Percentiles rank a stretch among this genome's conserved stretches.
Evolutionary conservation across 2,888 invertebrate species (phyloP).

Genomic region (Yponomeuta sedellus): DNA sequence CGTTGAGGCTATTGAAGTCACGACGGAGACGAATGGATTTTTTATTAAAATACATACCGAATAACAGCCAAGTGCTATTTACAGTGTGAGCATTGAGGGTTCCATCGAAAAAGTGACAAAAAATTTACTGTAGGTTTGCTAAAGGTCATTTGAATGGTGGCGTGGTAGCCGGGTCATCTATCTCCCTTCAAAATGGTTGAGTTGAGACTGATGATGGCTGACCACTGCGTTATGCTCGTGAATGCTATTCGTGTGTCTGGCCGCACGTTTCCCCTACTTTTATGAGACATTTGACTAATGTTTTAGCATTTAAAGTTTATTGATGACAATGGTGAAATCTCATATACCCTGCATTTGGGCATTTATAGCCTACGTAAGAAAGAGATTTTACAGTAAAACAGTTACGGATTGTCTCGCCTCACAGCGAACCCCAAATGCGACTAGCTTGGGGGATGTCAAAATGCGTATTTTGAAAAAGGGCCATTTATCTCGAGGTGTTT

Average conservation of each 20-base stretch:
- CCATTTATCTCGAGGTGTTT: slow-evolving; percentile 19
- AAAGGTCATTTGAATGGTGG: too few species aligned
- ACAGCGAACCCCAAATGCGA: slow-evolving; percentile 17
- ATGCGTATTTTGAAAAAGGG: slow-evolving; percentile 27
- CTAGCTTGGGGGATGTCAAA: slow-evolving; percentile 29
- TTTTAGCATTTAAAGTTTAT: too few species aligned
- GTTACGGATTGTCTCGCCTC: not conserved
- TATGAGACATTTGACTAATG: too few species aligned
- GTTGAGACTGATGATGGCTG: too few species aligned
- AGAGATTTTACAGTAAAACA: not conserved
- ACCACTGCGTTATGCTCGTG: too few species aligned
- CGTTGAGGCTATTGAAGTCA: slow-evolving; percentile 30
- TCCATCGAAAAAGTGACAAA: not conserved
- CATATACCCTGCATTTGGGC: too few species aligned
- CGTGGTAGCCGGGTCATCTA: too few species aligned
- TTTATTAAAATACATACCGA: not conserved
- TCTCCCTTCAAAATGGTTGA: too few species aligned
- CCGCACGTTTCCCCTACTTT: too few species aligned
- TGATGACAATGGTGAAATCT: too few species aligned
- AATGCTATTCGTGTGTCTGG: too few species aligned
- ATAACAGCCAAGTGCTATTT: not conserved
- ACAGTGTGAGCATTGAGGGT: not conserved
- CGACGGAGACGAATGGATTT: slow-evolving; percentile 34
- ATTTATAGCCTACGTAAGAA: not conserved
- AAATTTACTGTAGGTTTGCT: too few species aligned